Evolutionary conservation across 2,888 invertebrate species (phyloP).

Genomic region (Morinoia aosen): DNA sequence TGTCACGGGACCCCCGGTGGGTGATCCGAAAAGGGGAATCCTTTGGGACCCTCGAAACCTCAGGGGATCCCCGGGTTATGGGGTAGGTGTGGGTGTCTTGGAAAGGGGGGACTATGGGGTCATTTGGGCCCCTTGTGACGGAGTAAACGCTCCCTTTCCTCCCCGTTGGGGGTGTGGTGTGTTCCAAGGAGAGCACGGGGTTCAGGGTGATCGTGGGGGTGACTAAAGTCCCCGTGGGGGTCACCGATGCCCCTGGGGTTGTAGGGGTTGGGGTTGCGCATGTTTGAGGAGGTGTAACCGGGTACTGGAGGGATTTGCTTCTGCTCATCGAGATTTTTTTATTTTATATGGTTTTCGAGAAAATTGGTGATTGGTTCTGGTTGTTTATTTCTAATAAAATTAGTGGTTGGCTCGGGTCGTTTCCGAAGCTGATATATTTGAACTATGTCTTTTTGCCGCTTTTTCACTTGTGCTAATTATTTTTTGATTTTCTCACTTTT

Average conservation of each 20-base stretch:
- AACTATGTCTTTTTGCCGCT: no score
- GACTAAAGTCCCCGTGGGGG: background rate
- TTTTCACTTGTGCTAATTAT: background rate
- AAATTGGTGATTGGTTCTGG: background rate
- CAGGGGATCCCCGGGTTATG: conserved; percentile 34
- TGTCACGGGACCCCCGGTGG: conserved; percentile 23
- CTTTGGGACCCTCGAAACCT: background rate
- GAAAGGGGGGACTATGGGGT: background rate
- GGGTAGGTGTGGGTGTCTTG: conserved; percentile 47
- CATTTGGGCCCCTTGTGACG: background rate
- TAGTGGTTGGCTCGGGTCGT: no score
- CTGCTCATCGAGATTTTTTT: background rate
- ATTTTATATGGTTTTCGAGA: background rate
- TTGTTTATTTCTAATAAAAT: background rate
- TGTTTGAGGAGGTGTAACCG: background rate
- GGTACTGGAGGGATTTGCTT: conserved; percentile 19
- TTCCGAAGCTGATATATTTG: no score
- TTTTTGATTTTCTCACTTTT: no score
- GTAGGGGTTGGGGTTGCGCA: conserved; percentile 23
- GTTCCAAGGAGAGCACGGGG: background rate
- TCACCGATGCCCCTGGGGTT: background rate
- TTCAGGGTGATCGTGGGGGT: conserved; percentile 41
- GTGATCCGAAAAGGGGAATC: background rate
- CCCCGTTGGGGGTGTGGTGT: background rate
- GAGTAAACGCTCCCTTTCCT: background rate